Conservation (phyloP, 2,113 vertebrate species). For the Eurystomus gularis region DNA sequence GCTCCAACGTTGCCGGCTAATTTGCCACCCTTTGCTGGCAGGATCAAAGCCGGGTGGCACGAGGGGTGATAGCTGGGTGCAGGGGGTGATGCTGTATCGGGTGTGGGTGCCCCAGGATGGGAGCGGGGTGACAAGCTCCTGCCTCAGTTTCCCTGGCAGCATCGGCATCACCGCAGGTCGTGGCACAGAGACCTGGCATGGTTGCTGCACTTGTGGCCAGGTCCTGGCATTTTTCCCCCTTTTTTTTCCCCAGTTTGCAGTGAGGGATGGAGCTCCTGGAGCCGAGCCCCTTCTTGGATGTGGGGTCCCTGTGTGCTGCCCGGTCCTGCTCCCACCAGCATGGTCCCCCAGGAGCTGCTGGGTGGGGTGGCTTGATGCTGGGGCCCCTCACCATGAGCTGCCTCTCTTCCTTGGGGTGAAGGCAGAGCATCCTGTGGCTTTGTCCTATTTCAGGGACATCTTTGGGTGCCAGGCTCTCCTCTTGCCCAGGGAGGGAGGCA, state of each 20-base stretch:
- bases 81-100: rapidly evolving
- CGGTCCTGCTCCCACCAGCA: rapidly evolving
- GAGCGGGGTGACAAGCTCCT: neutral
- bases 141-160: neutral
- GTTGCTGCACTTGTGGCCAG: neutral
- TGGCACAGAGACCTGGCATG: neutral
- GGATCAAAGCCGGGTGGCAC: rapidly evolving
- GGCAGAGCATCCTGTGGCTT: neutral
- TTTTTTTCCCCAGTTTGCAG: neutral
- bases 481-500: neutral
- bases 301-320: rapidly evolving
- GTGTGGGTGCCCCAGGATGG: neutral
- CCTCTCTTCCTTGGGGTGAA: neutral
- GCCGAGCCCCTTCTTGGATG: neutral
- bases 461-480: neutral
- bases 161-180: rapidly evolving
- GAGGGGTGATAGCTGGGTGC: neutral
- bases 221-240: rapidly evolving
- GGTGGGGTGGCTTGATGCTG: neutral
- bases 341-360: neutral
- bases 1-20: neutral
- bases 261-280: neutral
- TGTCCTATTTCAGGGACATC: neutral
- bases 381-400: neutral
- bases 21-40: neutral